Evolutionary conservation across 2,888 invertebrate genomes (phyloP).

Genomic region (Digitonthophagus gazella): DNA sequence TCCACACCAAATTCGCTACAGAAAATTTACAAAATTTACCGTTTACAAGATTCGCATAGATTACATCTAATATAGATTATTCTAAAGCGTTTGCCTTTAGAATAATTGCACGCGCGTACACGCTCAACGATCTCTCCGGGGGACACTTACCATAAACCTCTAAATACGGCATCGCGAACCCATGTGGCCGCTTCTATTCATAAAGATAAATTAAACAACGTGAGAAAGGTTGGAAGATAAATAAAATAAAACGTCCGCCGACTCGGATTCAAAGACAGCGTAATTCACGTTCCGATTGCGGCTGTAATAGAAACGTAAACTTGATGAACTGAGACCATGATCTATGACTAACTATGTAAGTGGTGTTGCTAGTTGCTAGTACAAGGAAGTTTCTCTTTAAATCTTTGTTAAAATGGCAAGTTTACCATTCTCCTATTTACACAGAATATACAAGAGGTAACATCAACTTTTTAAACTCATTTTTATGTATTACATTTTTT

Average conservation of each 20-base stretch:
- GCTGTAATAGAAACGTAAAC: slow-evolving; percentile 25
- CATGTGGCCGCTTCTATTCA: slow-evolving; percentile 1
- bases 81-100: background rate
- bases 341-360: slow-evolving; percentile 13
- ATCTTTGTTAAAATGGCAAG: background rate
- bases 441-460: background rate
- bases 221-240: slow-evolving; percentile 8
- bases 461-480: too few relatives aligned
- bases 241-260: slow-evolving; percentile 8
- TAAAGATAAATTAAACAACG: slow-evolving; percentile 18
- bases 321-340: slow-evolving; percentile 25
- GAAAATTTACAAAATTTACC: background rate
- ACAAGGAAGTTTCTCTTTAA: background rate
- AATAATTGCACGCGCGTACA: background rate
- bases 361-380: background rate
- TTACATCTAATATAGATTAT: background rate
- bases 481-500: too few relatives aligned
- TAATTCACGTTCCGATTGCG: slow-evolving; percentile 13
- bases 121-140: background rate
- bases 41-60: background rate
- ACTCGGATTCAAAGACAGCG: slow-evolving; percentile 5
- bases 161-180: background rate
- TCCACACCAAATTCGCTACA: background rate
- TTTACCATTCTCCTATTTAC: background rate
- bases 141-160: background rate